Conservation (phyloP, 2,888 invertebrate species). For the Blera fallax region DNA sequence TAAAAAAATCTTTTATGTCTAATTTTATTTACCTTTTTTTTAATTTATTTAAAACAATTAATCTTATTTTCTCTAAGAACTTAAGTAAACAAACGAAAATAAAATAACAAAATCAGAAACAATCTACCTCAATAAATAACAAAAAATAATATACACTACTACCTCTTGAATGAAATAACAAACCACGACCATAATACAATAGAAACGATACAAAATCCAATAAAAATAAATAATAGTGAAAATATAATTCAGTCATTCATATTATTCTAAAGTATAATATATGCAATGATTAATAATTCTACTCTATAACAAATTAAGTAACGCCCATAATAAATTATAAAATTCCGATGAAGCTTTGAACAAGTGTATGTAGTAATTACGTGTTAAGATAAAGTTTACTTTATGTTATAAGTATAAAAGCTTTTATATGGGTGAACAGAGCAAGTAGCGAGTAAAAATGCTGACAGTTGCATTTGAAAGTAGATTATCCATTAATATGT, state of each 20-base stretch:
- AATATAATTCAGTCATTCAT: slow-evolving; percentile 17
- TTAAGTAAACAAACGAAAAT: not conserved
- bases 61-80: not conserved
- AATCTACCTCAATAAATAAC: slow-evolving; percentile 32
- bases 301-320: slow-evolving; percentile 23
- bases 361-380: slow-evolving; percentile 1
- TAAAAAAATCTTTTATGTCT: not conserved
- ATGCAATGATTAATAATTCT: slow-evolving; percentile 1
- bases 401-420: not conserved
- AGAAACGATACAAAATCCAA: not conserved
- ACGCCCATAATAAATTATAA: not conserved
- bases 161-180: slow-evolving; percentile 23
- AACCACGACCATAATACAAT: slow-evolving; percentile 9
- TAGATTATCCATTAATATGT: too few relatives aligned
- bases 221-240: not conserved
- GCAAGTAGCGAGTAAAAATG: not conserved
- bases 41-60: not conserved
- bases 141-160: not conserved
- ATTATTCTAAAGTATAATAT: slow-evolving; percentile 6
- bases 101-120: not conserved
- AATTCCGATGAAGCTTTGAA: slow-evolving; percentile 19
- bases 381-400: slow-evolving; percentile 13
- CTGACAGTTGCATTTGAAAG: not conserved
- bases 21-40: not conserved
- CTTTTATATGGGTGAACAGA: not conserved